Base-by-base conservation (phyloP, 2,797 vertebrate species). In the Octomys mimax region DNA sequence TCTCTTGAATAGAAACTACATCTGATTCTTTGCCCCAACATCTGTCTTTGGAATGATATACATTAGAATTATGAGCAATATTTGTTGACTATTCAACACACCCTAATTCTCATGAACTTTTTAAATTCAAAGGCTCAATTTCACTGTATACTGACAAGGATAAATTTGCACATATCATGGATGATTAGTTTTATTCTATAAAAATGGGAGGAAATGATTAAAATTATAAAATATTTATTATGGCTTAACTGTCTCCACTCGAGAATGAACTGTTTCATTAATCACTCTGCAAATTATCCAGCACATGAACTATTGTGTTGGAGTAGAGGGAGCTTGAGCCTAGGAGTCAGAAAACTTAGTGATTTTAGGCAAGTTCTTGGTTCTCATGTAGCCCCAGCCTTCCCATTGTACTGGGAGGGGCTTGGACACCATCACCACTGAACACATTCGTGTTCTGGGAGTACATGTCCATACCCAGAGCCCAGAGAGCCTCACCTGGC, bases 161-260 rank as follows among this genome's bases (percentile, higher is more conserved):
- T 95, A 92, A 73, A 42, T 81, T 70, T 89, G 22, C 18, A 82
- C 42, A 6, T 78, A 73, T 80, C 28, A 28, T 62, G 33, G 61
- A 64, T 64, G 71, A 85, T 68, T n/a, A 93, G 78, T 68, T 85
- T 93, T 87, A 78, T 61, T 49, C 46, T 81, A 10, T 70, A 93
- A 79, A 94, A 89, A 78, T 81, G 26, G 46, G 59, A 95, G 36
- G 87, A 71, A 80, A 90, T 87, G 19, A 95, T 84, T 73, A 85
- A 90, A 39, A 83, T 77, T 71, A 80, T 75, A 77, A 93, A 95
- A 78, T 85, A 95, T 95, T 89, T 92, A 61, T 84, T 83, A 71
- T 49, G 71, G 77, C 59, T 95, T 92, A 36, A 75, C 33, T 11
- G 39, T 33, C 18, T 79, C 7, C 28, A 21, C 68, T n/a, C 39